Conservation (phyloP, 1,140 invertebrate species). For the Leptopilina clavipes region DNA sequence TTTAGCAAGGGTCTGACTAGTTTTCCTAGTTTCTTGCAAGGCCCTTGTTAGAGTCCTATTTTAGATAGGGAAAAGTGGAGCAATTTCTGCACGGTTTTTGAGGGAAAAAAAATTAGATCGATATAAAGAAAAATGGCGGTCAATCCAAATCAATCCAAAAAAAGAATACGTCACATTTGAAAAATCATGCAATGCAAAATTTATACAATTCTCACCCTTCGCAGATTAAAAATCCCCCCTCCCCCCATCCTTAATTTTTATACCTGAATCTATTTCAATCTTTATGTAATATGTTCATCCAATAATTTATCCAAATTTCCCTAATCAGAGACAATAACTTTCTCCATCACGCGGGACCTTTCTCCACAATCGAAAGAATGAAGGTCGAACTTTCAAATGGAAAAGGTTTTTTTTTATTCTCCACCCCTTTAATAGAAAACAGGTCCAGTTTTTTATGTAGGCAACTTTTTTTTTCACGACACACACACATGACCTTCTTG, state of each 20-base stretch:
- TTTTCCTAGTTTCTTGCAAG: no score
- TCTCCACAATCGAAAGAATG: neutral
- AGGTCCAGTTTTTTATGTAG: conserved; percentile 24
- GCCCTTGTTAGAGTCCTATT: no score
- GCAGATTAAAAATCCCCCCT: conserved; percentile 13
- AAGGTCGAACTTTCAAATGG: neutral
- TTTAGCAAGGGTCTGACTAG: no score
- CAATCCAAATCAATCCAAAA: neutral
- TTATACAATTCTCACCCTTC: neutral
- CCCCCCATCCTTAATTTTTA: neutral
- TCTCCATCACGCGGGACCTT: neutral
- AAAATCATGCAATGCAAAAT: conserved; percentile 15
- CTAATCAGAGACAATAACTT: conserved; percentile 31
- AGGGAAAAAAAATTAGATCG: no score
- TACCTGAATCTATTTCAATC: conserved; percentile 24
- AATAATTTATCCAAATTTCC: conserved; percentile 33
- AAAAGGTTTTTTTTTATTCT: neutral
- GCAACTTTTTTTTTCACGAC: conserved; percentile 50
- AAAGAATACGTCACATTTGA: neutral
- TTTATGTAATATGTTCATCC: neutral
- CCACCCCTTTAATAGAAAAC: conserved; percentile 31
- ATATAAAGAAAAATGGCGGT: no score
- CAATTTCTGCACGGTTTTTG: no score
- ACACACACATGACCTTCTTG: conserved; percentile 39
- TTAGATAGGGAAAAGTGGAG: no score